Evolutionary conservation across 2,888 invertebrate species (phyloP).

Genomic region (Drosophila birchii): DNA sequence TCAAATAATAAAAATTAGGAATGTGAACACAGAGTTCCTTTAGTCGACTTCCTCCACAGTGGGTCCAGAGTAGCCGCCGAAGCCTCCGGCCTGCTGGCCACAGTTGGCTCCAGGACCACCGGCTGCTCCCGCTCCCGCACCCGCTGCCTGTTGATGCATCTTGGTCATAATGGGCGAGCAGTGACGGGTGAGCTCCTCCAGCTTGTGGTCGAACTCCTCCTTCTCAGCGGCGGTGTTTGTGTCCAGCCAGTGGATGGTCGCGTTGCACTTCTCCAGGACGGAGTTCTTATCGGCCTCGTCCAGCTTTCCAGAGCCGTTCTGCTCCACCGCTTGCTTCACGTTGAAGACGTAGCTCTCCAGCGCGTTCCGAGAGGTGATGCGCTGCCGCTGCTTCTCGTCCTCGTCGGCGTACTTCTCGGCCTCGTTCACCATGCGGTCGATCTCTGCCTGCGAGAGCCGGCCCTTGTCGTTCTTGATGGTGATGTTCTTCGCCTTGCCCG

Average conservation of each 20-base stretch:
- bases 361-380: slow-evolving; percentile 89
- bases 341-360: slow-evolving; percentile 89
- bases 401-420: slow-evolving; percentile 90
- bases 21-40: slow-evolving; percentile 13
- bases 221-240: slow-evolving; percentile 90
- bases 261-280: slow-evolving; percentile 87
- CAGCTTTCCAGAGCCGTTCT: slow-evolving; percentile 88
- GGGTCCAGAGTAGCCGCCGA: slow-evolving; percentile 86
- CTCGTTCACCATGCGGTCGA: slow-evolving; percentile 91
- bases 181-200: slow-evolving; percentile 79
- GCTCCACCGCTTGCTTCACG: slow-evolving; percentile 89
- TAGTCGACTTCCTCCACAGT: slow-evolving; percentile 83
- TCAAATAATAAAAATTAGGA: slow-evolving; percentile 2
- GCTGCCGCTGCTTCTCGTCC: slow-evolving; percentile 89
- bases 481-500: slow-evolving; percentile 90
- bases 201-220: slow-evolving; percentile 88
- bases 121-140: slow-evolving; percentile 83
- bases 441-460: slow-evolving; percentile 91
- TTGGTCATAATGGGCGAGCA: slow-evolving; percentile 86
- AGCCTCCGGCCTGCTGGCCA: slow-evolving; percentile 87
- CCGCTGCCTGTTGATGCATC: slow-evolving; percentile 74
- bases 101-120: slow-evolving; percentile 51
- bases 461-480: slow-evolving; percentile 94
- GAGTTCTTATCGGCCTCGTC: slow-evolving; percentile 89
- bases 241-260: slow-evolving; percentile 91